Base-by-base conservation (phyloP, 1,140 invertebrate species). In the Tyrophagus putrescentiae region DNA sequence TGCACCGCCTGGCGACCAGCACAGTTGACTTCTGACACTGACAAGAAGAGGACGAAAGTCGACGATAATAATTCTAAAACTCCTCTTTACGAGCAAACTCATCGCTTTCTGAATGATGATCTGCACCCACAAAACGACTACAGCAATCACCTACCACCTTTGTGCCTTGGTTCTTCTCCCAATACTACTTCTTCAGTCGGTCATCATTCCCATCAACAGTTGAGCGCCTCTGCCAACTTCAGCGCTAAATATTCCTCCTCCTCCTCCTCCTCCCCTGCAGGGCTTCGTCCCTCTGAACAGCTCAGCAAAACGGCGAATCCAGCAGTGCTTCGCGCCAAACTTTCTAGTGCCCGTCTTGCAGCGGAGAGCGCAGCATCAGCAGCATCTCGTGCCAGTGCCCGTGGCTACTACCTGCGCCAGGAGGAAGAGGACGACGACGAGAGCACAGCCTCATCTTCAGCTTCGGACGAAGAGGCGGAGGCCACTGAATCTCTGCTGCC, bases 21-120 rank as follows among this genome's bases (percentile, higher is more conserved):
- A 48, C 45, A 48, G 7, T 48, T 18, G 45, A 48, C 7, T 48
- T 48, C 45, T 6, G 45, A 48, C 45, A 48, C 45, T 6, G 45
- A 48, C 45, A 48, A 21, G 36, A 39, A 39, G 13, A 21, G 36
- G 21, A 39, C 13, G 36, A 21, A 48, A 48, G 45, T 21, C 45
- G 31, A 9, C 45, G 31, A n/a, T n/a, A n/a, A n/a, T n/a, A n/a
- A n/a, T n/a, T n/a, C n/a, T n/a, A n/a, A n/a, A n/a, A n/a, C n/a
- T n/a, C n/a, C n/a, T n/a, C n/a, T n/a, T n/a, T n/a, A n/a, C n/a
- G n/a, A n/a, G n/a, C n/a, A n/a, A n/a, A n/a, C n/a, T n/a, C n/a
- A n/a, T n/a, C n/a, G n/a, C n/a, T n/a, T n/a, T n/a, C n/a, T n/a
- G n/a, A n/a, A n/a, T n/a, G n/a, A n/a, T n/a, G n/a, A n/a, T n/a